Evolutionary conservation across 1,140 invertebrate species (phyloP), one percentile per base, ranked within the genome.

Genomic region (Caenorhabditis briggsae): DNA sequence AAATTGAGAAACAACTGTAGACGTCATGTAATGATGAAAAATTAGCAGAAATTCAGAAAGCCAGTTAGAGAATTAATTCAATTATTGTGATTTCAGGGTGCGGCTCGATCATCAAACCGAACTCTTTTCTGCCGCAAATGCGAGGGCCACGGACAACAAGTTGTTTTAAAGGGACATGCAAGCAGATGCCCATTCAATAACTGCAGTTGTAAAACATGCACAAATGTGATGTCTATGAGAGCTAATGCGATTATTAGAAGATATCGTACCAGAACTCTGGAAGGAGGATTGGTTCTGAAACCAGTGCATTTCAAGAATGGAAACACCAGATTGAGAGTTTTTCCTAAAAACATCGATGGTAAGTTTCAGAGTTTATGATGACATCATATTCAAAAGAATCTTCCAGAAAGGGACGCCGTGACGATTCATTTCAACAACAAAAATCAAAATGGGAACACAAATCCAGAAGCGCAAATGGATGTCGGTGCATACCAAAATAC

Each of bases 261-360:
- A 46, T 91, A 92, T 64, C 87, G 91, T 33, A 92, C 91, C 14
- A 82, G 91, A 46, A 92, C 91, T 33, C 83, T 88, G 18, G 91
- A 92, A 43, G 92, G 91, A 61, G 91, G 91, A 11, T 78, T 92
- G n/a, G 91, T 92, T 3, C 61, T 92, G 25, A 92, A 92, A 64
- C 91, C 91, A 11, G 91, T 92, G 14, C 91, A 92, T 74, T 92
- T 92, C 56, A 92, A 92, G 53, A 92, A 92, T 87, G 91, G 91
- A 56, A 92, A 92, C 86, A 92, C 91, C 12, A 86, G 89, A 25
- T 84, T 92, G 23, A 82, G 91, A 59, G 91, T 92, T 25, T 92
- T 92, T 59, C 91, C 91, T 14, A 92, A 92, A 70, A 92, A 91
- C 78, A 91, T 92, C 25, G 92, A 91, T 85, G 90, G 90, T 91